These are phyloP conservation scores for Lates japonicus DNA, from an alignment of 2,797 vertebrate genomes.

Conservation along the genomic window DNA sequence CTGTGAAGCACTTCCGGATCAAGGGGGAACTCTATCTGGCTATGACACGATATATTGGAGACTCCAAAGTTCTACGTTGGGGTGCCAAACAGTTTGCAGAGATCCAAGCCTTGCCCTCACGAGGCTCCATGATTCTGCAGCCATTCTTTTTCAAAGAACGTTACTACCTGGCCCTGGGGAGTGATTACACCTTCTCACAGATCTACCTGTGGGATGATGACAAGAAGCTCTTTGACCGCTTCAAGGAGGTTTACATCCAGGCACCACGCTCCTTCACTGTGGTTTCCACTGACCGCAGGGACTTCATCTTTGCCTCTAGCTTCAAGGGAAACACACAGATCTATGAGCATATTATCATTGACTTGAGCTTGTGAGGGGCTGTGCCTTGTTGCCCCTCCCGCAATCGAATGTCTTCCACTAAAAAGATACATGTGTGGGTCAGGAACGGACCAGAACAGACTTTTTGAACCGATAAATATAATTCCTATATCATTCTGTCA, in stretches of 20 bases:
- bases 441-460: conserved; percentile 35
- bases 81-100: conserved; percentile 94
- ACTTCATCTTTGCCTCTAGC: conserved; percentile 98
- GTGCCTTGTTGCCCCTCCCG: conserved; percentile 62
- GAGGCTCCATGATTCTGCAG: conserved; percentile 97
- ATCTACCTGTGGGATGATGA: conserved; percentile 96
- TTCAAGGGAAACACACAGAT: conserved; percentile 99
- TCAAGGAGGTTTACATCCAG: conserved; percentile 98
- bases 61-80: conserved; percentile 96
- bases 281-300: conserved; percentile 95
- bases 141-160: conserved; percentile 95
- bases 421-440: conserved; percentile 64
- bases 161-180: conserved; percentile 95
- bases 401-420: conserved; percentile 74
- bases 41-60: conserved; percentile 97
- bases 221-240: conserved; percentile 91
- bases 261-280: conserved; percentile 97
- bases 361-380: conserved; percentile 91
- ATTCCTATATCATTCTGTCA: conserved; percentile 46
- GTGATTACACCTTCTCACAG: conserved; percentile 98
- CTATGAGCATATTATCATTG: conserved; percentile 95
- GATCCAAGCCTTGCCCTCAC: conserved; percentile 95
- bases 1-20: conserved; percentile 95
- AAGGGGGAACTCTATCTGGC: conserved; percentile 93
- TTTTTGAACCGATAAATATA: conserved; percentile 56